Base-by-base conservation (phyloP, 2,113 vertebrate genomes). In the Nanorana parkeri region DNA sequence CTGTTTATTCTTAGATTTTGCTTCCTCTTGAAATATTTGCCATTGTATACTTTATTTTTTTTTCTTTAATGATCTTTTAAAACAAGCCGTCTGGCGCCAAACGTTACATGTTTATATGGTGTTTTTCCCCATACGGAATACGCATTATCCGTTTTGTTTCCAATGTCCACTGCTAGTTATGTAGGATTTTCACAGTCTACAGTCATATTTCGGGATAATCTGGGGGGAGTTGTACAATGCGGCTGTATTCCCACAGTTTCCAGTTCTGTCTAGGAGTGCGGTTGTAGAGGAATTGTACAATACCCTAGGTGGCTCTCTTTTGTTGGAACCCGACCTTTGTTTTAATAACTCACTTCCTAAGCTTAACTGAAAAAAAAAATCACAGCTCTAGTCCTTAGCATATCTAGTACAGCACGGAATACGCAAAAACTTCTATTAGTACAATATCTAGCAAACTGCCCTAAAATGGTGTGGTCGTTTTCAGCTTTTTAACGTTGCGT, bases 61-160 rank as follows among this genome's bases (percentile, higher is more conserved):
- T 41, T 41, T 47, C 13, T 47, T 47, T 47, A 47, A 47, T 47
- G 41, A 55, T 0, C 47, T 26, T n/a, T 56, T 55, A 55, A 56
- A 55, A 10, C n/a, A 54, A 72, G 16, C 17, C 17, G 51, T 56
- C 51, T 71, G 51, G 51, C 36, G 51, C n/a, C 51, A 17, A 71
- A 17, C 13, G 24, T 29, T 55, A 13, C 20, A 72, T 29, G 8
- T 41, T 72, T 72, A 55, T 72, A 28, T 55, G 51, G 52, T 56
- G 52, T 55, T 8, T 72, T 56, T 56, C 68, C 20, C 68, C 24
- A 19, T 29, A 55, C 19, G 68, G 68, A 72, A 55, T 72, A 72
- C 20, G 2, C 51, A 72, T 72, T 72, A 72, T 28, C 60, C 24
- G 8, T 24, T 63, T 63, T 13, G 6, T 63, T 21, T 24, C 60